Evolutionary conservation across 1,140 invertebrate species (phyloP), one percentile per base, ranked within the genome.

Genomic region (Heliconius nattereri): DNA sequence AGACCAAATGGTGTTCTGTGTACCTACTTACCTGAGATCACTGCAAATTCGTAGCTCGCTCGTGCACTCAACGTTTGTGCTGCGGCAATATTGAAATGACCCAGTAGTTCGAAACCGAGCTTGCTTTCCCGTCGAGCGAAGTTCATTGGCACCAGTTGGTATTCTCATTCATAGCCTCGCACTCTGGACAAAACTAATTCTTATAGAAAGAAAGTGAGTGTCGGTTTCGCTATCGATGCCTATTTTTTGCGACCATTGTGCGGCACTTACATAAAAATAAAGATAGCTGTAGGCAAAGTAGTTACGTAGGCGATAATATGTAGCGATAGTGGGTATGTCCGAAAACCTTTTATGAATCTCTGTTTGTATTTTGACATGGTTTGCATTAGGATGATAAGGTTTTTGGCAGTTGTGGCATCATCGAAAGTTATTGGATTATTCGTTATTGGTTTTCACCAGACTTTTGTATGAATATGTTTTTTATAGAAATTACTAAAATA

Each of bases 161-260:
- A 82, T 78, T 78, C 77, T 82, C 83, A 79, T 76, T 77, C 79
- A 80, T 83, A 76, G 79, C 81, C 72, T 86, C 84, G 81, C 79
- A 78, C 77, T 81, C 86, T 79, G 84, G 83, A 85, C 86, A 87
- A 87, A 81, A 86, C 87, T 89, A 88, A 91, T 89, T 89, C 87
- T 89, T 85, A 89, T 85, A 90, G 91, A 90, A 91, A 92, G 90
- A 93, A 93, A 93, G 90, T 90, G 82, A 71, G 13, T 73, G 66
- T 83, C 83, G 85, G 85, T 87, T 89, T 87, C 82, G 84, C 85
- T 84, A 89, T 86, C 89, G 86, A 89, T 83, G 86, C 86, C 84
- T 88, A 87, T 87, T 88, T 90, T 87, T 90, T 87, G 82, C 77
- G 70, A 71, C 29, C 54, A 57, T 57, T 57, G 54, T 57, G 23